Base-by-base conservation (phyloP, 2,113 vertebrate species). In the Peromyscus polionotus region DNA sequence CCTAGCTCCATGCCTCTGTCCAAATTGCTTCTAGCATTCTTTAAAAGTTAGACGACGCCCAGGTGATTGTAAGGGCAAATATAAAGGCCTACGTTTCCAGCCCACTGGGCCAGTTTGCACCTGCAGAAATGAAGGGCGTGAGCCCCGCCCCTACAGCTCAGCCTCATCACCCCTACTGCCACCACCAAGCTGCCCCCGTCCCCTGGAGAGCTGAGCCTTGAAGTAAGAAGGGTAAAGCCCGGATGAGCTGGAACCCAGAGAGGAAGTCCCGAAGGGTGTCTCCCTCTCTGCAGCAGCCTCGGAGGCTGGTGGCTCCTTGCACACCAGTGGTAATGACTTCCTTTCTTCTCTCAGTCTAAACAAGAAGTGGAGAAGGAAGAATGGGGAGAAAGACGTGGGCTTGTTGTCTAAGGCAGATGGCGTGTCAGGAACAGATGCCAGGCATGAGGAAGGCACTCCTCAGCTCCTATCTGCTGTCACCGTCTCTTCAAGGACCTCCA, bases 321-420 rank as follows among this genome's bases (percentile, higher is more conserved):
- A 24, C 14, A 0, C 9, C 65, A 67, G 87, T 16, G 11, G 3
- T 13, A 8, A 42, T 26, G 76, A 73, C 85, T 63, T 73, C 83
- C 90, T 72, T 86, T 28, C 6, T 61, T 22, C 67, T 42, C 81
- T 9, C 1, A 14, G 81, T 87, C 93, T 93, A 72, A 81, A 83
- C 88, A 16, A 91, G 85, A 93, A 88, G 59, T 17, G 48, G 92
- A 57, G 87, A 94, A 84, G 84, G 91, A 42, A 76, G 93, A 63
- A 59, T 12, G 6, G 19, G 94, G 85, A 97, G 93, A 77, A 81
- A 96, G 94, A 42, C 84, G 68, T 90, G 92, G 96, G 97, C 95
- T 93, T 67, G 94, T 79, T 96, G 94, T 48, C 45, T 67, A 13
- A 91, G 96, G 95, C 97, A 97, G 98, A 98, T 96, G 97, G 97